Evolutionary conservation across 2,113 vertebrate genomes (phyloP), one percentile per base, ranked within the genome.

Genomic region (Bothrops jararaca): DNA sequence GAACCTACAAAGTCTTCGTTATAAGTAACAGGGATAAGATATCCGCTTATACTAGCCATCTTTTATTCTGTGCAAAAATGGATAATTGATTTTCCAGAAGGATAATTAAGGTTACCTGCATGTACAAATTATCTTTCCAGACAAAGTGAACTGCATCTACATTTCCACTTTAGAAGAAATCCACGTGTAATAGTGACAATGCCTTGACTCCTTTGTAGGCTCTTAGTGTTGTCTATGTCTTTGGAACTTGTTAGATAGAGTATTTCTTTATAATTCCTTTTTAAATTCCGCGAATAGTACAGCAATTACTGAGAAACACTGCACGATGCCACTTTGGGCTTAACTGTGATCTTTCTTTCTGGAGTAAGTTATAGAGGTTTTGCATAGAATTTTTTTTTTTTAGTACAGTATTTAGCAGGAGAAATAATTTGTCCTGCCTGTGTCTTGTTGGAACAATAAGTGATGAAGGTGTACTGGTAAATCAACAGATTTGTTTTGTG

Each of bases 161-260:
- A 1, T 53, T 48, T 86, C 74, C 52, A 34, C 24, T 92, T 90
- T 53, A 22, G 29, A 57, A 93, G 56, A 56, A 42, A 57, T 90
- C 54, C 92, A 90, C 56, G 57, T 92, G 89, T 95, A 95, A 80
- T 53, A 86, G 80, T 50, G 24, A 94, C 87, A 69, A 91, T 2
- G 0, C 60, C 74, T 0, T 0, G 95, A 1, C 94, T 15, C 56
- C 96, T 92, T 52, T 0, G 0, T 92, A 90, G 89, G 94, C 93
- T 93, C 89, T 0, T 0, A 93, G 53, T 93, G 92, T 93, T 95
- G 58, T 69, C 91, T 90, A 29, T 92, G 91, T 92, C 91, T 95
- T 80, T 89, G 13, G 42, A 23, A 34, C 54, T 0, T 88, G 2
- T 91, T 96, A 0, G 0, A 86, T 89, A 90, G 85, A 95, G 60